Evolutionary conservation across 30 jellyfish, hydroid and myxozoan genomes (phyloP).

Genomic region (Cassiopea andromeda): DNA sequence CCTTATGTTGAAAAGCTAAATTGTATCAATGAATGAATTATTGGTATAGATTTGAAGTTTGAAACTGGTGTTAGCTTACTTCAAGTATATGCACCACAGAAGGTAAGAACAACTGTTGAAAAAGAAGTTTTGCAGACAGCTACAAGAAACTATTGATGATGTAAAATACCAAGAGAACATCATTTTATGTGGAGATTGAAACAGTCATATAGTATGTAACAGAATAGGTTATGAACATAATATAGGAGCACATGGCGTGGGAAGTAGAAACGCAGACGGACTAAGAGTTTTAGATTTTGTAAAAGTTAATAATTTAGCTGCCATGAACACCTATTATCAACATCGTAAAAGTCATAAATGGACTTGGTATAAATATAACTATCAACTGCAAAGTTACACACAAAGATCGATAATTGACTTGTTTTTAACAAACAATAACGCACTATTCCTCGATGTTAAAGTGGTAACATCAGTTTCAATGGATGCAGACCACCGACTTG

Average conservation of each 20-base stretch:
- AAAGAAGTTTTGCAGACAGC: neutral
- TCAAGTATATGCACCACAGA: neutral
- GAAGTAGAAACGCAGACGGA: neutral
- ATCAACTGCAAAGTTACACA: neutral
- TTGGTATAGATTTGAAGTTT: neutral
- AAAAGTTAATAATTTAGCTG: neutral
- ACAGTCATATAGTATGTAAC: neutral
- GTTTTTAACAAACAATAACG: neutral
- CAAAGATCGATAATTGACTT: neutral
- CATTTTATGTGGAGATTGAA: neutral
- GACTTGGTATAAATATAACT: neutral
- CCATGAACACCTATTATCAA: neutral
- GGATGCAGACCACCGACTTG: neutral
- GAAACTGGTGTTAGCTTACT: neutral
- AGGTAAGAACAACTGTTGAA: neutral
- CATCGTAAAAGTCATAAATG: neutral
- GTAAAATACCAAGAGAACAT: neutral
- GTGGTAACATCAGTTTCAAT: neutral
- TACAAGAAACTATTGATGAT: neutral
- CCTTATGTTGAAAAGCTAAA: neutral
- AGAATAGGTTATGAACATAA: neutral
- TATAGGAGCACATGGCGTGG: neutral
- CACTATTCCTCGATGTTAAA: neutral
- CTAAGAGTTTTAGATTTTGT: neutral
- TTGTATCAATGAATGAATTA: neutral